A percentile compares a stretch with the other conserved stretches of the same genome.
Conservation (phyloP, 2,113 vertebrate species). For the Scatophagus argus region DNA sequence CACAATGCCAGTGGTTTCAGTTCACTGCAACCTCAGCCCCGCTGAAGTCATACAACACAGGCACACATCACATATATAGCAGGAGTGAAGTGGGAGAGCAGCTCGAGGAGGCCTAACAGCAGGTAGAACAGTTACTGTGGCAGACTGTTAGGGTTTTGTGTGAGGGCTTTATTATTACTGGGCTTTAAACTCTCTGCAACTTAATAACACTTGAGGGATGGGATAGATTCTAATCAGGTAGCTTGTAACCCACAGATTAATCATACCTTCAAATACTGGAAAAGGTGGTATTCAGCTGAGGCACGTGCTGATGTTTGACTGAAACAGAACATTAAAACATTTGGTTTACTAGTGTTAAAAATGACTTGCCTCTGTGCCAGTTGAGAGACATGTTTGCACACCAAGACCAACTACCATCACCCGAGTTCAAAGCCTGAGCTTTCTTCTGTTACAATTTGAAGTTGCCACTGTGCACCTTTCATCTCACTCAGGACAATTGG, state of each 20-base stretch:
- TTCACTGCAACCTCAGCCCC: constrained; percentile 54
- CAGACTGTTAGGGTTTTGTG: constrained; percentile 36
- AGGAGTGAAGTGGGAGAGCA: neutral
- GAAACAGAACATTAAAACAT: neutral
- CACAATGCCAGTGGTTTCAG: constrained; percentile 69
- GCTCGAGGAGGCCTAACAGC: constrained; percentile 32
- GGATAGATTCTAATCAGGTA: constrained; percentile 14
- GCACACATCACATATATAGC: constrained; percentile 20
- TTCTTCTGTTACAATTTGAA: neutral
- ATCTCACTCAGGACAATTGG: constrained; percentile 20
- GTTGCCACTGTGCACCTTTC: constrained; percentile 7
- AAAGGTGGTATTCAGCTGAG: neutral
- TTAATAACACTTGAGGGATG: constrained; percentile 14
- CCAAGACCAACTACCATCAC: neutral
- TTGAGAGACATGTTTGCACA: neutral
- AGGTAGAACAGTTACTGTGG: constrained; percentile 55
- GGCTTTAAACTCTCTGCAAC: constrained; percentile 51
- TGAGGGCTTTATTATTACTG: constrained; percentile 55
- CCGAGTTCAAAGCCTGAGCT: neutral
- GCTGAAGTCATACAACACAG: constrained; percentile 54
- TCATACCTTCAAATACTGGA: neutral
- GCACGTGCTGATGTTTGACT: neutral
- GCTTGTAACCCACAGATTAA: constrained; percentile 14
- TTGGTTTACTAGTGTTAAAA: neutral
- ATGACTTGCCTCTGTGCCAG: neutral